A percentile compares a stretch with the other conserved stretches of the same genome.
Conservation (phyloP, 2,797 vertebrate genomes). For the Micrastur ruficollis region DNA sequence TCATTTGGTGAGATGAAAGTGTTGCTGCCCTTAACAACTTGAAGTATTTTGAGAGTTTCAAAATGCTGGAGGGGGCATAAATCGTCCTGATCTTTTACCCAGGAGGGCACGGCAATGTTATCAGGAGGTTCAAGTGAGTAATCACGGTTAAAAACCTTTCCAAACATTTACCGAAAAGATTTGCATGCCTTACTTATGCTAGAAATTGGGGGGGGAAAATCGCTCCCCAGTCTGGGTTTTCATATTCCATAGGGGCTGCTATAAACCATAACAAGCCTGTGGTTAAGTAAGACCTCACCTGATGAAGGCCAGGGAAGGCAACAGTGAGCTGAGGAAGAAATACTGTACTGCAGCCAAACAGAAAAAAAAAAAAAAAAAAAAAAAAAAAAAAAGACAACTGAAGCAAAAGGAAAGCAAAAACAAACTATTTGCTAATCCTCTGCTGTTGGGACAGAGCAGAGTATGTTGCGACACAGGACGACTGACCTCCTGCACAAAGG, state of each 20-base stretch:
- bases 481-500: neutral
- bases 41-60: neutral
- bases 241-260: neutral
- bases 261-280: neutral
- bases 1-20: neutral
- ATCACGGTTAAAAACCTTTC: neutral
- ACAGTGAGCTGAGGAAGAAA: neutral
- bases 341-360: neutral
- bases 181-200: neutral
- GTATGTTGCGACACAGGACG: rapidly evolving
- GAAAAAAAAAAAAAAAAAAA: neutral
- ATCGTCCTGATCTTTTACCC: neutral
- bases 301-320: neutral
- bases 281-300: neutral
- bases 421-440: neutral
- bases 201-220: neutral
- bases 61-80: neutral
- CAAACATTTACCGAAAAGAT: neutral
- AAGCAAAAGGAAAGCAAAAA: neutral
- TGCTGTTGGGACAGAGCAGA: neutral
- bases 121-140: neutral
- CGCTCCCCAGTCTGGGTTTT: neutral
- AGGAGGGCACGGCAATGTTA: neutral
- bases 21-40: neutral
- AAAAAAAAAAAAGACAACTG: neutral